phyloP scores from a whole-genome alignment of 2,113 vertebrate genomes.

The Chamaetylas fuelleborni region DNA sequence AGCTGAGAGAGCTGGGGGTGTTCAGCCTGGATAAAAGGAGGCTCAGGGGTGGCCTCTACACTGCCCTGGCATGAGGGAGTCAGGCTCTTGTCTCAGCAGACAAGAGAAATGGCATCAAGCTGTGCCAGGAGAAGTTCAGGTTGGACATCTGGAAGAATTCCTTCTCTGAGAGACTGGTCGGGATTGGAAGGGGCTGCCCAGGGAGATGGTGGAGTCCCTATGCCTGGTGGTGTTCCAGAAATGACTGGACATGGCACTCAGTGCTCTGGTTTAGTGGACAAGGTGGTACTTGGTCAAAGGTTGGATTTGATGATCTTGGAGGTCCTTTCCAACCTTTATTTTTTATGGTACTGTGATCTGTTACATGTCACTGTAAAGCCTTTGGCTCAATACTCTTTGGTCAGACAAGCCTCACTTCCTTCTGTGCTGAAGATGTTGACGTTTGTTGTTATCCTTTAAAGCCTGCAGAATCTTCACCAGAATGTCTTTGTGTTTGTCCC shows the following conservation, averaged over 20 bases:
- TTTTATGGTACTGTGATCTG: background rate
- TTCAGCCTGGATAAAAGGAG: background rate
- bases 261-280: background rate
- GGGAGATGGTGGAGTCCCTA: background rate
- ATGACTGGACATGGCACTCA: background rate
- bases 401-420: background rate
- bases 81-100: background rate
- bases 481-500: background rate
- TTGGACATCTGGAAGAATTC: background rate
- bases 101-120: background rate
- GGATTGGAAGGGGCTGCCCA: background rate
- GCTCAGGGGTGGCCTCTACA: background rate
- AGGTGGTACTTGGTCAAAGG: background rate
- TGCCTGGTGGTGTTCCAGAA: background rate
- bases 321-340: background rate
- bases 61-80: background rate
- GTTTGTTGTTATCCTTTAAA: background rate
- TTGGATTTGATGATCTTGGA: background rate
- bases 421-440: background rate
- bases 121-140: background rate
- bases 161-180: background rate
- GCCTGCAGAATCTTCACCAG: background rate
- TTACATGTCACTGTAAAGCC: background rate
- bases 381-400: background rate
- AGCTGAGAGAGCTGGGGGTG: background rate